phyloP scores from a whole-genome alignment of 2,797 vertebrate species.

The Melanotaenia pygmaea region DNA sequence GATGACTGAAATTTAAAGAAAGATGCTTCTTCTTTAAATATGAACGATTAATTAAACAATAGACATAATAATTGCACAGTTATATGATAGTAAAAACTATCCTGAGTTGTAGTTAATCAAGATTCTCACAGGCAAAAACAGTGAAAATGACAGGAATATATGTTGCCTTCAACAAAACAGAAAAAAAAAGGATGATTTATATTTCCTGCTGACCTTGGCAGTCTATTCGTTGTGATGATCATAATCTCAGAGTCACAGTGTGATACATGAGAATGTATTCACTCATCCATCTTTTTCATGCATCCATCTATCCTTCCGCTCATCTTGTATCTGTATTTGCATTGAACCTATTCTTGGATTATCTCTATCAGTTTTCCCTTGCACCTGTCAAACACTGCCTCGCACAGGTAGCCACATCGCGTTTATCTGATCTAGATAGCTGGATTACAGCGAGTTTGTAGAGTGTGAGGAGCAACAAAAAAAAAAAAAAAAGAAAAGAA shows the following conservation, averaged over 20 bases:
- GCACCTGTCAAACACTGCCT: slow-evolving; percentile 90
- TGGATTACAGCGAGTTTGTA: slow-evolving; percentile 83
- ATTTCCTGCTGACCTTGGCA: slow-evolving; percentile 81
- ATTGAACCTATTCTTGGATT: slow-evolving; percentile 89
- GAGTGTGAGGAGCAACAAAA: slow-evolving; percentile 70
- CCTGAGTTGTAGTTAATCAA: not conserved
- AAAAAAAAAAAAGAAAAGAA: not conserved
- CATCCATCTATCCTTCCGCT: slow-evolving; percentile 88
- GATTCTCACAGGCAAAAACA: slow-evolving; percentile 2
- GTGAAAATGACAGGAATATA: slow-evolving; percentile 32
- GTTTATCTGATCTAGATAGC: slow-evolving; percentile 89
- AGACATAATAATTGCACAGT: not conserved
- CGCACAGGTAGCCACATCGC: slow-evolving; percentile 86
- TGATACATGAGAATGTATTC: slow-evolving; percentile 87
- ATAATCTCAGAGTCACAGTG: slow-evolving; percentile 88
- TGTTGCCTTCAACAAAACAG: slow-evolving; percentile 46
- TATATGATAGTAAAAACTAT: not conserved
- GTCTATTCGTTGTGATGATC: slow-evolving; percentile 81
- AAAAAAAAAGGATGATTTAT: slow-evolving; percentile 74
- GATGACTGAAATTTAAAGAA: not conserved
- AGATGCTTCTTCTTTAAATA: too few species aligned
- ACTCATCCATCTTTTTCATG: slow-evolving; percentile 87
- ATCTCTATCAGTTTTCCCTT: slow-evolving; percentile 89
- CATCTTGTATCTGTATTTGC: slow-evolving; percentile 92
- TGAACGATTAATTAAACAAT: not conserved